Percentiles rank a stretch among this genome's conserved stretches.
Evolutionary conservation across 2,888 invertebrate genomes (phyloP).

Genomic region (Busseola fusca): DNA sequence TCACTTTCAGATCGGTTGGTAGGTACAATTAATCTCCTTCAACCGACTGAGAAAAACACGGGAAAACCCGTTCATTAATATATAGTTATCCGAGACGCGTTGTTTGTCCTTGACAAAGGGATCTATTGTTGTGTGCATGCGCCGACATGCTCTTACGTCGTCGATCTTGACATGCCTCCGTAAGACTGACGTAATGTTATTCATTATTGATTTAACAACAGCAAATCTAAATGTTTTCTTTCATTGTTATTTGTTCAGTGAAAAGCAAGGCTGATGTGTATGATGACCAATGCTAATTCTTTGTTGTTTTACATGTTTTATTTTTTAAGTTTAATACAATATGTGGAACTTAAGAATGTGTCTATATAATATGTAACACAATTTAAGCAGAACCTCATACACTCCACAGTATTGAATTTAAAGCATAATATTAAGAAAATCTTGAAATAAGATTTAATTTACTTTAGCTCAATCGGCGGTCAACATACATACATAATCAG

Average conservation of each 20-base stretch:
- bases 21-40: not conserved
- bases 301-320: no score
- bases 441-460: no score
- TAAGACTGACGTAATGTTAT: conserved; percentile 7
- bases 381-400: no score
- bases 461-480: no score
- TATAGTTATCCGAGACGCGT: conserved; percentile 12
- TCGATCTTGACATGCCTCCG: not conserved
- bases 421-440: no score
- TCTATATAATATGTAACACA: no score
- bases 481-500: no score
- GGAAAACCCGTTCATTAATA: conserved; percentile 7
- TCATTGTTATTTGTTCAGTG: not conserved
- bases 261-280: not conserved
- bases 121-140: conserved; percentile 3
- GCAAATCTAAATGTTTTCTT: not conserved
- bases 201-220: not conserved
- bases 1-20: no score
- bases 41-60: conserved; percentile 7
- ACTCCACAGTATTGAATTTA: no score
- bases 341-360: no score
- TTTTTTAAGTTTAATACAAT: no score
- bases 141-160: not conserved
- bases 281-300: no score
- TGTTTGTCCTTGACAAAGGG: conserved; percentile 24